phyloP scores from a whole-genome alignment of 1,140 invertebrate genomes.

The Orussus abietinus region DNA sequence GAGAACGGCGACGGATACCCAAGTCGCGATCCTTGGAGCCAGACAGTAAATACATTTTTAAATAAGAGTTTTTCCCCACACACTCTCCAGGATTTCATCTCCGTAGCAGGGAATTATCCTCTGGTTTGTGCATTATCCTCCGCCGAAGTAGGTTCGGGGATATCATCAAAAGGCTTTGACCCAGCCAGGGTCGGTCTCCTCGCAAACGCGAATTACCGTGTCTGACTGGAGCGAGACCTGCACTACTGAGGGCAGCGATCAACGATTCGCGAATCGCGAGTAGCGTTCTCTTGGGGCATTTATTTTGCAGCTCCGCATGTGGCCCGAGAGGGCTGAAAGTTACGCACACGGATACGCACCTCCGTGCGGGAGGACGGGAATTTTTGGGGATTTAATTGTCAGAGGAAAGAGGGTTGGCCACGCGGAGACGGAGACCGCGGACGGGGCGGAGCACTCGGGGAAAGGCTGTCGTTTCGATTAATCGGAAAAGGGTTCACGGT shows the following conservation, averaged over 20 bases:
- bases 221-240: constrained; percentile 23
- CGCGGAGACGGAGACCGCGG: no score
- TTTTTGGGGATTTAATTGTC: no score
- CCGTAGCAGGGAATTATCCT: constrained; percentile 52
- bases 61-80: constrained; percentile 47
- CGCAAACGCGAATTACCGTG: constrained; percentile 10
- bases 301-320: no score
- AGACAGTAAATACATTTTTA: constrained; percentile 54
- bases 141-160: constrained; percentile 34
- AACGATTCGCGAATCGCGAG: no score
- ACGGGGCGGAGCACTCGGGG: no score
- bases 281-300: no score
- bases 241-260: constrained; percentile 10
- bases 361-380: no score
- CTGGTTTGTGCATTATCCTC: constrained; percentile 50
- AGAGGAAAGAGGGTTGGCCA: no score
- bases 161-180: constrained; percentile 41
- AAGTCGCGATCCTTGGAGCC: constrained; percentile 37
- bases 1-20: constrained; percentile 19
- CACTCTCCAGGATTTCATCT: constrained; percentile 41
- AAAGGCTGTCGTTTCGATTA: no score
- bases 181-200: background rate
- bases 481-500: no score
- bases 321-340: no score
- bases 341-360: no score